Base-by-base conservation (phyloP, 1,140 invertebrate genomes). In the Rhyzopertha dominica region DNA sequence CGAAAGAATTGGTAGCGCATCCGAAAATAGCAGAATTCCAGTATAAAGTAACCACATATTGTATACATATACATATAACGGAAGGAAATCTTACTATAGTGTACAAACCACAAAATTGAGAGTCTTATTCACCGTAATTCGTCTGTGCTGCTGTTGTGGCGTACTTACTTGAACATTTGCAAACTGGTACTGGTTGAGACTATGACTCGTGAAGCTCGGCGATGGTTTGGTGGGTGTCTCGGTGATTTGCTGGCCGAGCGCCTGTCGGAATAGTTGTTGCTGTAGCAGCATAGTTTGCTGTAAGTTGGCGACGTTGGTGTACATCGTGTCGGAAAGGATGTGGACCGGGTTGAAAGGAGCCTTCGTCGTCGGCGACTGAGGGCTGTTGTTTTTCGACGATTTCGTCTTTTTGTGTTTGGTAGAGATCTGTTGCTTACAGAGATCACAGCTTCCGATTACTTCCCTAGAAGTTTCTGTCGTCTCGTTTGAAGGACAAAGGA, bases 231-330 rank as follows among this genome's bases (percentile, higher is more conserved):
- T 60, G 12, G 56, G 63, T 16, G 56, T 60, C 18, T 63, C 57
- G 17, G 53, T 54, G 24, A 45, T 56, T 29, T 48, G 59, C 61
- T 73, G 18, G 12, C 52, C 48, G 26, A 75, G 56, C 3, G 77
- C 73, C 55, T 80, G 76, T 25, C 76, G 76, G 52, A 85, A 82
- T 8, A 85, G 59, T 59, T 84, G 76, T 51, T 86, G 82, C 51
- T 86, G 83, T 3, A 84, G 66, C 47, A 79, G 67, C 62, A 85
- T 85, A 5, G 83, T 85, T 57, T 84, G 80, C 49, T 84, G 75
- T 10, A 86, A 63, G 60, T 85, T 84, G 2, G 78, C 81, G 17
- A 77, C 74, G 53, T 84, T 84, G 4, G 83, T 86, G 63, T 85
- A 85, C 81, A 85, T 84, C 0, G 77, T 78, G 13, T 77, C 71